phyloP scores from a whole-genome alignment of 2,888 invertebrate genomes.

The Hoplodrina blanda region DNA sequence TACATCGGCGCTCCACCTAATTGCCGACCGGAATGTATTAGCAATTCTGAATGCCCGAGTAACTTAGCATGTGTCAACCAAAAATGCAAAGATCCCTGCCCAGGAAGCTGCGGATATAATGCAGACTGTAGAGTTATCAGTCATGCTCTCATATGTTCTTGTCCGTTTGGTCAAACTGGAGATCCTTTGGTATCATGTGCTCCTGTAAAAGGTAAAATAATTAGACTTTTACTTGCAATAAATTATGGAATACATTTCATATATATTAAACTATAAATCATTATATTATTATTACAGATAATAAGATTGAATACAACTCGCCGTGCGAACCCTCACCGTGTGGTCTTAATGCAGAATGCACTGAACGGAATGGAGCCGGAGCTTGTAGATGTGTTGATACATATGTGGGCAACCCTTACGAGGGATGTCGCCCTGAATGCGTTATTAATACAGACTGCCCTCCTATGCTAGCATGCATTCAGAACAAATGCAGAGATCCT shows the following conservation, averaged over 20 bases:
- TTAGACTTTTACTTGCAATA: not conserved
- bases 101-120: constrained; percentile 92
- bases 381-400: constrained; percentile 93
- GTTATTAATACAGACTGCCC: constrained; percentile 95
- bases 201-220: constrained; percentile 84
- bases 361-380: constrained; percentile 92
- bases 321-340: constrained; percentile 94
- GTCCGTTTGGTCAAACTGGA: constrained; percentile 92
- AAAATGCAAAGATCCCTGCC: constrained; percentile 93
- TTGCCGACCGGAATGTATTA: constrained; percentile 92
- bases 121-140: constrained; percentile 94
- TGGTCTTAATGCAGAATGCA: constrained; percentile 92
- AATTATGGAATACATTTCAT: no score
- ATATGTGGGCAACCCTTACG: constrained; percentile 87
- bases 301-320: constrained; percentile 82
- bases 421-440: constrained; percentile 95
- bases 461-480: constrained; percentile 93
- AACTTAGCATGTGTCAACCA: constrained; percentile 92
- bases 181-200: constrained; percentile 91
- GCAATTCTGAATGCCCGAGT: constrained; percentile 92
- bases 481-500: constrained; percentile 94
- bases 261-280: no score
- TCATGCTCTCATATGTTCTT: constrained; percentile 93
- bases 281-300: constrained; percentile 69
- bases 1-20: constrained; percentile 92